phyloP scores from a whole-genome alignment of 1,140 invertebrate species.

The Nymphalis io region DNA sequence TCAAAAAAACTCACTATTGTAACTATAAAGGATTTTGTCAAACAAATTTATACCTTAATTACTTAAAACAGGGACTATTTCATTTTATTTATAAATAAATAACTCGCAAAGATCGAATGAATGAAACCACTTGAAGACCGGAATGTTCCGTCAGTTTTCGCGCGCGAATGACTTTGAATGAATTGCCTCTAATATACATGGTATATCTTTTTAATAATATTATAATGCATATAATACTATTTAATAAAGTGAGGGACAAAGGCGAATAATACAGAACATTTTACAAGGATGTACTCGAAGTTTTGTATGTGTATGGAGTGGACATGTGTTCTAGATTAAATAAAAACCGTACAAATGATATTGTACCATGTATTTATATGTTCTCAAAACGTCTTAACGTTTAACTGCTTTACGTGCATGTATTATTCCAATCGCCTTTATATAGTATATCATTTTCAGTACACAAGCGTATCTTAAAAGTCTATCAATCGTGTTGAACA shows the following conservation, averaged over 20 bases:
- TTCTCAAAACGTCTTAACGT: background rate
- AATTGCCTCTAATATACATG: constrained; percentile 51
- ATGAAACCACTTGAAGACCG: constrained; percentile 67
- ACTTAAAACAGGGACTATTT: constrained; percentile 21
- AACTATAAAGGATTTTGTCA: background rate
- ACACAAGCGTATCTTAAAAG: too few relatives aligned
- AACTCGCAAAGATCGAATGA: constrained; percentile 43
- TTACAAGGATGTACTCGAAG: constrained; percentile 45
- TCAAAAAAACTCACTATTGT: constrained; percentile 35
- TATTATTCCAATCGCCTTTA: too few relatives aligned
- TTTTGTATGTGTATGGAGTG: constrained; percentile 44
- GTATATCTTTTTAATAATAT: constrained; percentile 74
- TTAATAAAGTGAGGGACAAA: constrained; percentile 57
- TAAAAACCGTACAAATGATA: constrained; percentile 31
- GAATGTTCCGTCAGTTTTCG: constrained; percentile 70
- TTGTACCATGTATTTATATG: constrained; percentile 31
- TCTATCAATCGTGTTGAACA: too few relatives aligned
- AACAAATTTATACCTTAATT: constrained; percentile 41
- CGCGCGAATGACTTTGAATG: constrained; percentile 62
- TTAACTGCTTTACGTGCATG: background rate
- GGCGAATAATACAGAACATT: constrained; percentile 44
- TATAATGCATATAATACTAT: constrained; percentile 60
- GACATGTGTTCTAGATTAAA: constrained; percentile 43
- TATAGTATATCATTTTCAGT: too few relatives aligned
- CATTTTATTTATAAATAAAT: background rate